Conservation (phyloP, 2,888 invertebrate species). For the Monopis laevigella region DNA sequence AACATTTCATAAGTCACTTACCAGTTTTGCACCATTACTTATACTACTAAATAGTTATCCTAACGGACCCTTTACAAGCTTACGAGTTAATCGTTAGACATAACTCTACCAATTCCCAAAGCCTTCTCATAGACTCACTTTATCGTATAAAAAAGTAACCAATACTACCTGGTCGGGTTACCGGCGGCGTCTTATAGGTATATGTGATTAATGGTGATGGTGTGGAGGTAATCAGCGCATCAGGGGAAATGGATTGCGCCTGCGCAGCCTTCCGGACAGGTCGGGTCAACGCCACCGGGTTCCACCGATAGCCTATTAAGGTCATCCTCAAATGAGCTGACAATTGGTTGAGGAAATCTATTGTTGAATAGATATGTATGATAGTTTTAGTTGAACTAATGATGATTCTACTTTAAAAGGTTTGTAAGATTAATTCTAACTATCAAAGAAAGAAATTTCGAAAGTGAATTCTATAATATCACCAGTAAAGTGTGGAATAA, state of each 20-base stretch:
- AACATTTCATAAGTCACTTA: too few species aligned
- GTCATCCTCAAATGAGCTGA: conserved; percentile 4
- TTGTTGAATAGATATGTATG: too few species aligned
- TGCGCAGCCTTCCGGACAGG: conserved; percentile 21
- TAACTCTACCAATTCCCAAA: too few species aligned
- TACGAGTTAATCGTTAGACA: conserved; percentile 10
- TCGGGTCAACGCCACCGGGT: conserved; percentile 24
- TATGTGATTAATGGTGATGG: conserved; percentile 25
- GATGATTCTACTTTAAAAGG: too few species aligned
- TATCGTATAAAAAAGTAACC: neutral
- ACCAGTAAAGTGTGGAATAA: too few species aligned
- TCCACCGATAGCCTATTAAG: conserved; percentile 15
- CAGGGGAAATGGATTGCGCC: conserved; percentile 13
- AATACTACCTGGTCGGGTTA: neutral
- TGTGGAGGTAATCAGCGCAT: conserved; percentile 16
- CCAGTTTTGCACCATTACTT: too few species aligned
- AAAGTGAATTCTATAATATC: too few species aligned
- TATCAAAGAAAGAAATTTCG: too few species aligned
- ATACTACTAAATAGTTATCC: too few species aligned
- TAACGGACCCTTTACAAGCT: conserved; percentile 11
- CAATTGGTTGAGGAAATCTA: neutral
- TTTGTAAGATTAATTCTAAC: too few species aligned
- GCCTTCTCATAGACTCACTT: too few species aligned
- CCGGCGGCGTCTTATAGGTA: conserved; percentile 9
- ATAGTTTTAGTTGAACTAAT: too few species aligned